Conservation (phyloP, 2,888 invertebrate genomes). For the Metellina segmentata region DNA sequence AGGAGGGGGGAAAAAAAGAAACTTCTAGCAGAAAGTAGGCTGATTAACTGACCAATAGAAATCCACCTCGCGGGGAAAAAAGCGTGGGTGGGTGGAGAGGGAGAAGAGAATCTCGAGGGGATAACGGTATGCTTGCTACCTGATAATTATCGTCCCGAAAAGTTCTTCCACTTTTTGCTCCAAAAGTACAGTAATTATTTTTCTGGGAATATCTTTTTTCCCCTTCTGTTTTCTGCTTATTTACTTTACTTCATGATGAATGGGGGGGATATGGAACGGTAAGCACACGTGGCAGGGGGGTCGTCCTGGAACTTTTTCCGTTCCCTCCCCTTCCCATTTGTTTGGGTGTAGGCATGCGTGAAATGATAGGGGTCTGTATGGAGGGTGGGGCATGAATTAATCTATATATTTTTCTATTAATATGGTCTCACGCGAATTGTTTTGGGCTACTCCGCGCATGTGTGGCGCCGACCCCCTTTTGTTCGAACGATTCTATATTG, state of each 20-base stretch:
- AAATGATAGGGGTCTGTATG: neutral
- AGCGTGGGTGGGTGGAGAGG: too few relatives aligned
- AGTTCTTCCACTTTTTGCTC: conserved; percentile 6
- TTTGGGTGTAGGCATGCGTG: neutral
- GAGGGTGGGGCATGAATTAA: neutral
- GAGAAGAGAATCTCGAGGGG: neutral
- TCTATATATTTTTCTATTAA: neutral
- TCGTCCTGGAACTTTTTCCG: neutral
- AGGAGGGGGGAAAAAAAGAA: neutral
- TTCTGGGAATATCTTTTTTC: conserved; percentile 7
- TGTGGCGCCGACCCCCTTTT: too few relatives aligned
- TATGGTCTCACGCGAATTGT: neutral
- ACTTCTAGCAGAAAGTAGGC: neutral
- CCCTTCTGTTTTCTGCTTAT: conserved; percentile 4
- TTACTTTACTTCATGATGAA: conserved; percentile 16
- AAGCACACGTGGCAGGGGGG: neutral
- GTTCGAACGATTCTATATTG: too few relatives aligned
- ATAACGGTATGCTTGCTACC: conserved; percentile 19
- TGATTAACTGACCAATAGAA: conserved; percentile 47
- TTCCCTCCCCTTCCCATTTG: neutral
- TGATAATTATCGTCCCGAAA: conserved; percentile 56
- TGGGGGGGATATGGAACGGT: neutral
- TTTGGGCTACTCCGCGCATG: neutral
- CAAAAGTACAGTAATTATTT: conserved; percentile 60
- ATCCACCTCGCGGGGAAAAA: neutral